Evolutionary conservation across 2,797 vertebrate species (phyloP).

Genomic region (Macroramphosus scolopax): DNA sequence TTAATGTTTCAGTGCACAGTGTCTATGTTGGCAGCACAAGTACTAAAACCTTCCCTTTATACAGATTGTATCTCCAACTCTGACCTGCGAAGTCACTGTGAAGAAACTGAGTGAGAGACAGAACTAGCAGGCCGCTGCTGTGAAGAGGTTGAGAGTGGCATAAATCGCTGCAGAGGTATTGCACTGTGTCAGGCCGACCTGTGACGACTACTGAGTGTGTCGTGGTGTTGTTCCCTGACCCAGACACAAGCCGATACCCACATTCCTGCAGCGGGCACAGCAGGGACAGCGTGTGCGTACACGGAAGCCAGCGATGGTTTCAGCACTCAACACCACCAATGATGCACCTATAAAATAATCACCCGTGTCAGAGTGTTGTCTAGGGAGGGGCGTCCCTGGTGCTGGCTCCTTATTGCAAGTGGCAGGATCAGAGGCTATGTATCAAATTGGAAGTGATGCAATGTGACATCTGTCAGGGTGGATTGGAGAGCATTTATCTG

Average conservation of each 20-base stretch:
- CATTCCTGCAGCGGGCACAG: slow-evolving; percentile 44
- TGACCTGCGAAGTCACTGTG: slow-evolving; percentile 55
- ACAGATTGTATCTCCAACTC: slow-evolving; percentile 62
- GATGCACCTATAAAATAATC: slow-evolving; percentile 79
- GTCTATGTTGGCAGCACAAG: slow-evolving; percentile 50
- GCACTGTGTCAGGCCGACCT: slow-evolving; percentile 50
- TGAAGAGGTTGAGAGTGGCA: slow-evolving; percentile 30
- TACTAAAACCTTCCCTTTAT: slow-evolving; percentile 61
- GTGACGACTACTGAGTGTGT: slow-evolving; percentile 32
- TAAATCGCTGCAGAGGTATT: slow-evolving; percentile 49
- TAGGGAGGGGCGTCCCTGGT: slow-evolving; percentile 63
- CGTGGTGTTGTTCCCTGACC: slow-evolving; percentile 44
- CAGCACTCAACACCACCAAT: slow-evolving; percentile 52
- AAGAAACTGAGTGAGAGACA: slow-evolving; percentile 40
- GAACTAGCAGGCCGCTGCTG: slow-evolving; percentile 30
- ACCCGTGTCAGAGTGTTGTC: slow-evolving; percentile 64
- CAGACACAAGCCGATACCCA: slow-evolving; percentile 46
- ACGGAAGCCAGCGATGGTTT: slow-evolving; percentile 38
- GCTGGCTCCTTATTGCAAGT: slow-evolving; percentile 73
- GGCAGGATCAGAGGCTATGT: slow-evolving; percentile 82
- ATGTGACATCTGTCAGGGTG: slow-evolving; percentile 83
- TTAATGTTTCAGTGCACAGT: slow-evolving; percentile 58
- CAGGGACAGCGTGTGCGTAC: slow-evolving; percentile 2
- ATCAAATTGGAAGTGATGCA: slow-evolving; percentile 79
- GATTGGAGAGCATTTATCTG: slow-evolving; percentile 82